Percentiles rank a stretch among this genome's conserved stretches.
phyloP scores from a whole-genome alignment of 2,888 invertebrate species.

The Idaea dimidiata region DNA sequence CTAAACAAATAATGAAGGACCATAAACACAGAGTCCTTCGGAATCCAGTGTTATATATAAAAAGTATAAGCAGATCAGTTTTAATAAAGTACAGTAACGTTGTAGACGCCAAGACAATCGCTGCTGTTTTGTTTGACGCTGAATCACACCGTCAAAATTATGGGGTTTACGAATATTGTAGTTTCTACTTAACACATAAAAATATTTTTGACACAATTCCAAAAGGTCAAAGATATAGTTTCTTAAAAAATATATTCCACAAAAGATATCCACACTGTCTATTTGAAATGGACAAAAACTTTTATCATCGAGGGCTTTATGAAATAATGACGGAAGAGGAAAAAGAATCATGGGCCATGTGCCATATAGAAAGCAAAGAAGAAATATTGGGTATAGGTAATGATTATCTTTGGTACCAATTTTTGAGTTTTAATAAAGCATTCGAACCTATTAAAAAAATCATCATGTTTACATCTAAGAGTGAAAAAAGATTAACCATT shows the following conservation, averaged over 20 bases:
- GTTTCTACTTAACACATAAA: conserved; percentile 37
- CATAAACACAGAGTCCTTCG: conserved; percentile 47
- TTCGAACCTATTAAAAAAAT: conserved; percentile 44
- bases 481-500: conserved; percentile 37
- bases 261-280: conserved; percentile 39
- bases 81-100: conserved; percentile 35
- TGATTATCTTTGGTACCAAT: conserved; percentile 52
- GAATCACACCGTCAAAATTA: conserved; percentile 4
- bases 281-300: conserved; percentile 45
- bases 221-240: conserved; percentile 34
- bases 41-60: conserved; percentile 42
- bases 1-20: conserved; percentile 43
- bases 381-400: conserved; percentile 41
- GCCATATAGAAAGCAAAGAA: conserved; percentile 39
- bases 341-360: conserved; percentile 49
- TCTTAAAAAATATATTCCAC: conserved; percentile 43
- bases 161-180: conserved; percentile 38
- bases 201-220: conserved; percentile 45
- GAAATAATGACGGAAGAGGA: conserved; percentile 45
- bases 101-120: conserved; percentile 45
- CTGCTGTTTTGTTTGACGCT: conserved; percentile 37
- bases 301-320: conserved; percentile 38
- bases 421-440: conserved; percentile 46
- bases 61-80: conserved; percentile 33
- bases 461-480: conserved; percentile 36